Percentiles rank a stretch among this genome's conserved stretches.
These are phyloP conservation scores for Caenorhabditis briggsae DNA, from an alignment of 1,140 invertebrate species.

Conservation along the genomic window DNA sequence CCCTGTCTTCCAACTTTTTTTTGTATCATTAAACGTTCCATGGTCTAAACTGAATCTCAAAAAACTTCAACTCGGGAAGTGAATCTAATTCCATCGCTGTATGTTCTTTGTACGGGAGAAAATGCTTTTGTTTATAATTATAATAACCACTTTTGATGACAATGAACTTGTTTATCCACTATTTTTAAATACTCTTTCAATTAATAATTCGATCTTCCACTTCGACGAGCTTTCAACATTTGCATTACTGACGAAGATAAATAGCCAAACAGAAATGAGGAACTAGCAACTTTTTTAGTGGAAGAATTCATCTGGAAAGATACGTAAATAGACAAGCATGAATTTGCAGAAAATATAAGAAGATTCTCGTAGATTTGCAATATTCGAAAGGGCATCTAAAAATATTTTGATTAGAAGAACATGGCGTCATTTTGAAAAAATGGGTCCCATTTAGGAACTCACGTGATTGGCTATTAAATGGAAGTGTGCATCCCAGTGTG, in stretches of 20 bases:
- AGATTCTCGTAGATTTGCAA: background rate
- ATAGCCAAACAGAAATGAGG: background rate
- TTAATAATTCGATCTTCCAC: slow-evolving; percentile 6
- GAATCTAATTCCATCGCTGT: background rate
- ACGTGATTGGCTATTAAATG: too few species aligned
- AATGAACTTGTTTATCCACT: slow-evolving; percentile 30
- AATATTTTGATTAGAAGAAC: background rate
- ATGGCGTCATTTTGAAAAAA: too few species aligned
- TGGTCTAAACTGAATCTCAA: background rate
- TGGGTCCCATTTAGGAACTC: too few species aligned
- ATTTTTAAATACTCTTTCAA: background rate
- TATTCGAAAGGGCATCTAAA: background rate
- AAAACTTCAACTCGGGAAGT: background rate
- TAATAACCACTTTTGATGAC: background rate
- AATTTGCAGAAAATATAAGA: background rate
- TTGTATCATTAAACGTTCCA: background rate
- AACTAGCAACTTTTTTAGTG: background rate
- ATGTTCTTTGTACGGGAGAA: slow-evolving; percentile 9
- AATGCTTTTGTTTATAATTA: background rate
- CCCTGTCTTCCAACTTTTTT: background rate
- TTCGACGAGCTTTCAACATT: background rate
- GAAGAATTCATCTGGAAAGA: slow-evolving; percentile 12
- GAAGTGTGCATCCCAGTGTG: too few species aligned
- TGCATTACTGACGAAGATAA: background rate
- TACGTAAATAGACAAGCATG: background rate